These are phyloP conservation scores for Pseudorhiza aurosa DNA, from an alignment of 30 jellyfish, hydroid and myxozoan genomes.

Conservation along the genomic window DNA sequence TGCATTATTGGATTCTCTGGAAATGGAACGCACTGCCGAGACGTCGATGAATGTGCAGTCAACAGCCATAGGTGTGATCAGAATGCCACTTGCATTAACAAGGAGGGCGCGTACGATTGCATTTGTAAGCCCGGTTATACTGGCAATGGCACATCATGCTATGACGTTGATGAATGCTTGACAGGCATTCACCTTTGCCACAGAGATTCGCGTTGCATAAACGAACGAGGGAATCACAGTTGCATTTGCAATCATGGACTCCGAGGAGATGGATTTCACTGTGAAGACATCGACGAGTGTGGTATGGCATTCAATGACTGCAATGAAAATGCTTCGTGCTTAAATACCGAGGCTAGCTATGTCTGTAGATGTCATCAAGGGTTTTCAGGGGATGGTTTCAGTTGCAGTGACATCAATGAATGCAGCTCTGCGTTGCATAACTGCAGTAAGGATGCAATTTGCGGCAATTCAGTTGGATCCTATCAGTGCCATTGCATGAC, in stretches of 20 bases:
- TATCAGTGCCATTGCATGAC: slow-evolving; percentile 17
- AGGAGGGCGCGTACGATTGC: slow-evolving; percentile 44
- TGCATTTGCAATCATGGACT: slow-evolving; percentile 63
- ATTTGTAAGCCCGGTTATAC: slow-evolving; percentile 49
- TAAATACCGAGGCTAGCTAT: slow-evolving; percentile 44
- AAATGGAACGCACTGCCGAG: slow-evolving; percentile 33
- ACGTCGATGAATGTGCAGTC: slow-evolving; percentile 48
- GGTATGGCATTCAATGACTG: slow-evolving; percentile 8
- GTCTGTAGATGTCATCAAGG: slow-evolving; percentile 46
- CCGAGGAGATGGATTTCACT: slow-evolving; percentile 55
- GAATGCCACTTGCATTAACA: slow-evolving; percentile 38
- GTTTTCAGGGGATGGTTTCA: slow-evolving; percentile 53
- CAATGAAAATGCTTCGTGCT: slow-evolving; percentile 47
- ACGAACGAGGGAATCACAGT: slow-evolving; percentile 31
- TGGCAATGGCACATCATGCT: slow-evolving; percentile 66
- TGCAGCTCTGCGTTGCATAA: slow-evolving; percentile 29
- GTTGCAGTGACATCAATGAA: slow-evolving; percentile 67
- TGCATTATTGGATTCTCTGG: slow-evolving; percentile 49
- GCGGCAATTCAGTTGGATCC: slow-evolving; percentile 24
- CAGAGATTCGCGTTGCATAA: slow-evolving; percentile 46
- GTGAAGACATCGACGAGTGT: slow-evolving; percentile 75
- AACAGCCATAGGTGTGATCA: slow-evolving; percentile 9
- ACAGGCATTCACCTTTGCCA: slow-evolving; percentile 39
- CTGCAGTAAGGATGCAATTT: slow-evolving; percentile 34
- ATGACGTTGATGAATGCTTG: slow-evolving; percentile 59